Evolutionary conservation across 2,113 vertebrate genomes (phyloP).

Genomic region (Aptenodytes patagonicus): DNA sequence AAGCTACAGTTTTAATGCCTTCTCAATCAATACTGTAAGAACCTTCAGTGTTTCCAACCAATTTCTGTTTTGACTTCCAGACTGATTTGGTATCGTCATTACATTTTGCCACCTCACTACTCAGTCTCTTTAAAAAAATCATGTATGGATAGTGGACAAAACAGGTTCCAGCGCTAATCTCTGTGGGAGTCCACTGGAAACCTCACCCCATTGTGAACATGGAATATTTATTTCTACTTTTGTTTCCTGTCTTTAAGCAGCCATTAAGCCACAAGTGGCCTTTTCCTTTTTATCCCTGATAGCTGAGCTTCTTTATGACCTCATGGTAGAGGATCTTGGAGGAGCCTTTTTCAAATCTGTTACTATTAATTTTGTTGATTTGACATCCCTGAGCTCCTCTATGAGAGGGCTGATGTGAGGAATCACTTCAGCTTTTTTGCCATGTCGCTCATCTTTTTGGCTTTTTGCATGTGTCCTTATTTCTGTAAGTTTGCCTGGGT

Average conservation of each 20-base stretch:
- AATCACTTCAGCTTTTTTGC: background rate
- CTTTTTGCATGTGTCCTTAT: background rate
- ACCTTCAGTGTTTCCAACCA: background rate
- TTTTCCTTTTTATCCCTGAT: slow-evolving; percentile 5
- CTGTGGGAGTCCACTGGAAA: background rate
- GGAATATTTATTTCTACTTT: slow-evolving; percentile 5
- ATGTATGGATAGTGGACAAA: background rate
- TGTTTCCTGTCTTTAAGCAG: background rate
- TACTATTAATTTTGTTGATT: background rate
- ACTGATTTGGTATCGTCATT: background rate
- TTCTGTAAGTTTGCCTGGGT: background rate
- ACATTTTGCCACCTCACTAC: background rate
- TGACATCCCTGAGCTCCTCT: background rate
- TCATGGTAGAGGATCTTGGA: background rate
- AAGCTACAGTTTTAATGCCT: background rate
- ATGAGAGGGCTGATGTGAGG: background rate
- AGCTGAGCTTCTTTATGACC: background rate
- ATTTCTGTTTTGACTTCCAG: background rate
- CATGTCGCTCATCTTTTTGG: background rate
- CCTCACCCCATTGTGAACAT: background rate
- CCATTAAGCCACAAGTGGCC: background rate
- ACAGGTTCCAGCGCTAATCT: background rate
- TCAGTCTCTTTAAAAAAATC: background rate
- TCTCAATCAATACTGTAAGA: background rate
- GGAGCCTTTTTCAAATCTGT: background rate